Conservation (phyloP, 2,888 invertebrate genomes). For the Drosophila nr. perissopoda region DNA sequence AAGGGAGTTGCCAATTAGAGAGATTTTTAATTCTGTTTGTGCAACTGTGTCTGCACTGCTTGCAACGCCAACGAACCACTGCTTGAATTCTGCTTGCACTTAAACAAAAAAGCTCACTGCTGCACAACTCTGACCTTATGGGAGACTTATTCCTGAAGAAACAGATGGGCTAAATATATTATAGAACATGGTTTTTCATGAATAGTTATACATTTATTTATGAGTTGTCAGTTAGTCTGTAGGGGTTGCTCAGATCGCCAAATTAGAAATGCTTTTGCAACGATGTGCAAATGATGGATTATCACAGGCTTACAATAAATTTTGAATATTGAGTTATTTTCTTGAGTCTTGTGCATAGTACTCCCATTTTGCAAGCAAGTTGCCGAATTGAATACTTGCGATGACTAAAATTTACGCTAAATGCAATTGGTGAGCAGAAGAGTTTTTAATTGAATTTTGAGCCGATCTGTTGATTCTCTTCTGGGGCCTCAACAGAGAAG, state of each 20-base stretch:
- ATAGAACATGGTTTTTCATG: not conserved
- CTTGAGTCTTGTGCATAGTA: not conserved
- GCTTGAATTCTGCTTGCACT: not conserved
- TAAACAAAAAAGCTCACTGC: not conserved
- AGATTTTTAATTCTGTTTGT: not conserved
- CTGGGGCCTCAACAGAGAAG: not conserved
- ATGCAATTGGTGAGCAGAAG: not conserved
- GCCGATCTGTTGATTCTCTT: too few relatives aligned
- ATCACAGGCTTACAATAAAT: not conserved
- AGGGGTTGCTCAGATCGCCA: not conserved
- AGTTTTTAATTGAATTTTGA: not conserved
- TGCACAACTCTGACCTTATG: not conserved
- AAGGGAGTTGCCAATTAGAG: not conserved
- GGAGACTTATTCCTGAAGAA: not conserved
- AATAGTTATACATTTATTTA: not conserved
- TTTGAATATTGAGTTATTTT: not conserved
- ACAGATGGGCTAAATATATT: not conserved
- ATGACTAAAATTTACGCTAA: slow-evolving; percentile 11
- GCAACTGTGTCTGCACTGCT: not conserved
- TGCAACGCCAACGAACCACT: slow-evolving; percentile 14
- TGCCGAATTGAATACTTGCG: not conserved
- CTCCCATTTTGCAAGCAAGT: not conserved
- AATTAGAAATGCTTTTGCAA: not conserved
- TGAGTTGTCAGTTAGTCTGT: not conserved
- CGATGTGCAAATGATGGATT: not conserved